Evolutionary conservation across 2,797 vertebrate genomes (phyloP), one percentile per base, ranked within the genome.

Genomic region (Sebastes jordani): DNA sequence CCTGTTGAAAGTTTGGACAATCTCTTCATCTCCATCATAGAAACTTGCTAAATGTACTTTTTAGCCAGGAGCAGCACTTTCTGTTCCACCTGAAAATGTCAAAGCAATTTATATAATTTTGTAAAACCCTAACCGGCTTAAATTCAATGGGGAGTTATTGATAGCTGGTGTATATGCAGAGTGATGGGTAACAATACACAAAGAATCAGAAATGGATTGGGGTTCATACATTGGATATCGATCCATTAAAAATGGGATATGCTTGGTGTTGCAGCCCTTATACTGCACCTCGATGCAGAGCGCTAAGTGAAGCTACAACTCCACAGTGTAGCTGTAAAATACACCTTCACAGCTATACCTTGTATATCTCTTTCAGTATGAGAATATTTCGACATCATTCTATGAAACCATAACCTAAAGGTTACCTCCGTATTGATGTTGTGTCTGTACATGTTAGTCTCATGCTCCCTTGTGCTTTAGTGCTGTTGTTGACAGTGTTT

Each of bases 381-480:
- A 49, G 14, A 58, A 14, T 67, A 23, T 56, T 64, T 82, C 16
- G 34, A 54, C 11, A 62, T 55, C 56, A 58, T 38, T 64, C 54
- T n/a, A 11, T 49, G 58, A 42, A 42, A 46, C 25, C 42, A 46
- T 58, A 49, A 71, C 18, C 36, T 10, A 76, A 46, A 23, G 23
- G 29, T 58, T 60, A 67, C 64, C 52, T 65, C 23, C 32, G 30
- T 73, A 77, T 55, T 68, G 80, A 54, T 4, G n/a, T 54, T 63
- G 56, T 72, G 82, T 77, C 36, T 27, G 56, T n/a, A 34, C 60
- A 73, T 64, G 49, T 69, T 74, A 10, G 49, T 79, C 34, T 54
- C 25, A 2, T 22, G 20, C 70, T 68, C n/a, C 5, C 38, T 32
- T 10, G 11, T 70, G 36, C 25, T 63, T 61, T 30, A 2, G 6